These are phyloP conservation scores for Pocillopora damicornis DNA, from an alignment of 64 coral and sea anemone species.

Conservation along the genomic window DNA sequence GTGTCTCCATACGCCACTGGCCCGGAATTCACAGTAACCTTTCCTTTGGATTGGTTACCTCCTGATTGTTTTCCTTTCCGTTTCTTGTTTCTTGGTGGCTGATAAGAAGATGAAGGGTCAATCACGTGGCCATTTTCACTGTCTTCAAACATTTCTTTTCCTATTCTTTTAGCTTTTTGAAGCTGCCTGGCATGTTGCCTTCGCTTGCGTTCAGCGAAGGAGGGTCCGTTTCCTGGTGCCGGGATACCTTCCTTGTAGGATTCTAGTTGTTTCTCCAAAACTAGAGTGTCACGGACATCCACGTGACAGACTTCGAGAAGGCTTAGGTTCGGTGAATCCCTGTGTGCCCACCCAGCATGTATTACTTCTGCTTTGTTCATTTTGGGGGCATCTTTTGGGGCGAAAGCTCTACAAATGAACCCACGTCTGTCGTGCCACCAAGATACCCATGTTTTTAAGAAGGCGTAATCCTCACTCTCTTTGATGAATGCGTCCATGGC, in stretches of 20 bases:
- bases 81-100: not conserved
- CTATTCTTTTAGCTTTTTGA: not conserved
- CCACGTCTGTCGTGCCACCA: conserved; percentile 45
- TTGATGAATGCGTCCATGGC: conserved; percentile 33
- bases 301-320: conserved; percentile 23
- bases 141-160: not conserved
- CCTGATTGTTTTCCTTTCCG: not conserved
- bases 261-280: conserved; percentile 15
- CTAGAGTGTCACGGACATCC: conserved; percentile 19
- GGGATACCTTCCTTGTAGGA: not conserved
- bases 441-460: conserved; percentile 46
- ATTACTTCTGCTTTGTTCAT: conserved; percentile 29
- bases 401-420: conserved; percentile 41
- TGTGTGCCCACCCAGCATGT: conserved; percentile 36
- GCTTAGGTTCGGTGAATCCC: not conserved
- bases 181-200: not conserved
- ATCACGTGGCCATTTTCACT: not conserved
- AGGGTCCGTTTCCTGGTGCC: conserved; percentile 9
- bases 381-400: conserved; percentile 26
- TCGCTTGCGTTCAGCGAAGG: conserved; percentile 2
- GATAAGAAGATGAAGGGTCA: not conserved
- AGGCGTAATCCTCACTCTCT: not conserved
- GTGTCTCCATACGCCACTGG: no score
- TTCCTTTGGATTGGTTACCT: not conserved
- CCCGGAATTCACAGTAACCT: no score